Percentiles rank a stretch among this genome's conserved stretches.
Conservation (phyloP, 2,113 vertebrate genomes). For the Centrocercus urophasianus region DNA sequence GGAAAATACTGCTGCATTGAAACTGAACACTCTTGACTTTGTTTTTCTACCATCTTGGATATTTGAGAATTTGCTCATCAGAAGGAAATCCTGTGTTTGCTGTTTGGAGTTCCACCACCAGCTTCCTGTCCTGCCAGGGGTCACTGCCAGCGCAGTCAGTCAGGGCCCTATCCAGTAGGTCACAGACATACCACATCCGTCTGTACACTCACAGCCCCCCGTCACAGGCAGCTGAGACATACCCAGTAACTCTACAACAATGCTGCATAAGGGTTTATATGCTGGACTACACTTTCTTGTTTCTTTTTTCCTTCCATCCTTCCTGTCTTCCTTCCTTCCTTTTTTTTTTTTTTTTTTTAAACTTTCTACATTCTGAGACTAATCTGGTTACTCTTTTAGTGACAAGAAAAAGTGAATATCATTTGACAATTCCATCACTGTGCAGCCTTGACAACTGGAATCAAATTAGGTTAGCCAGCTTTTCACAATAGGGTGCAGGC, state of each 20-base stretch:
- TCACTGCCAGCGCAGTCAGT: fast-evolving
- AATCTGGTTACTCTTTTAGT: neutral
- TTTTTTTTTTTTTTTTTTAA: neutral
- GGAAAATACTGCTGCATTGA: neutral
- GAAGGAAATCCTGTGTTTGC: neutral
- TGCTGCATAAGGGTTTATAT: neutral
- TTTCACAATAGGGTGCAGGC: neutral
- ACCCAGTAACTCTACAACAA: neutral
- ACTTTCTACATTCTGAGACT: neutral
- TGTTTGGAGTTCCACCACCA: neutral
- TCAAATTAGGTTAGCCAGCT: neutral
- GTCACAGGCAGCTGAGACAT: neutral
- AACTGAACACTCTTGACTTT: neutral
- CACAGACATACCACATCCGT: fast-evolving
- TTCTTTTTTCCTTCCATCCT: neutral
- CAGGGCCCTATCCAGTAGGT: neutral
- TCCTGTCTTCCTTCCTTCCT: neutral
- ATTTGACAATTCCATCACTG: neutral
- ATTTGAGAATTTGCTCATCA: neutral
- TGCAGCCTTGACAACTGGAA: neutral
- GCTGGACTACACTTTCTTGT: neutral
- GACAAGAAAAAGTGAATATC: neutral
- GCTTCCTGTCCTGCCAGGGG: neutral
- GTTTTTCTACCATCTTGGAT: neutral
- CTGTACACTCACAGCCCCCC: neutral